Evolutionary conservation across 2,888 invertebrate species (phyloP), one percentile per base, ranked within the genome.

Genomic region (Gerris lacustris): DNA sequence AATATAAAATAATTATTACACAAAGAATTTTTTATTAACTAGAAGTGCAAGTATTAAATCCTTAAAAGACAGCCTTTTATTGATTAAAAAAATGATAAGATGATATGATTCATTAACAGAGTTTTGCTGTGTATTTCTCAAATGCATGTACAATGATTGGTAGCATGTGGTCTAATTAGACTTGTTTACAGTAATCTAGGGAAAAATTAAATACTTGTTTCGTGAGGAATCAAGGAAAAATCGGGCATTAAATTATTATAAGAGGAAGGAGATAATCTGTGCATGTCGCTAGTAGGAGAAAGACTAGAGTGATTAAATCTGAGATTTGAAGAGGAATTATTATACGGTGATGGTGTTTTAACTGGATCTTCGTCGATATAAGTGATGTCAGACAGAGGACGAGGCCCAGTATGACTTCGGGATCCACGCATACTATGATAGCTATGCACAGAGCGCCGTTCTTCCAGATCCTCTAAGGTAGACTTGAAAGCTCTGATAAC

Each of bases 401-500:
- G 86, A 76, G 73, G 75, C 69, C 75, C 75, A 69, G 75, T 71
- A 73, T 76, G 74, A 83, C 88, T 88, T 82, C 89, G 90, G 81
- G 88, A 88, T 82, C 86, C 87, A 83, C 87, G 86, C 81, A 90
- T 87, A 85, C 89, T 90, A 84, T 93, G 93, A 83, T 94, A 89
- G 87, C 95, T 95, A 89, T 96, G 96, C 84, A 96, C 90, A 83
- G 96, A 96, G 83, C 97, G 94, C 80, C 96, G 91, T 86, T 99
- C 98, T 86, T 95, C 97, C 86, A 98, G 86, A 86, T 98, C 98
- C 89, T 99, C 98, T 88, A 99, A 88, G 82, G 92, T 96, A 81
- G 96, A 96, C 87, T 93, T 96, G 93, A 98, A 99, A 83, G 98
- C 98, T 87, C 96, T 94, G 86, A 98, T 96, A 85, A 99, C 98